Conservation (phyloP, 53 echinoderm and acorn worm genomes). For the Crossaster papposus region DNA sequence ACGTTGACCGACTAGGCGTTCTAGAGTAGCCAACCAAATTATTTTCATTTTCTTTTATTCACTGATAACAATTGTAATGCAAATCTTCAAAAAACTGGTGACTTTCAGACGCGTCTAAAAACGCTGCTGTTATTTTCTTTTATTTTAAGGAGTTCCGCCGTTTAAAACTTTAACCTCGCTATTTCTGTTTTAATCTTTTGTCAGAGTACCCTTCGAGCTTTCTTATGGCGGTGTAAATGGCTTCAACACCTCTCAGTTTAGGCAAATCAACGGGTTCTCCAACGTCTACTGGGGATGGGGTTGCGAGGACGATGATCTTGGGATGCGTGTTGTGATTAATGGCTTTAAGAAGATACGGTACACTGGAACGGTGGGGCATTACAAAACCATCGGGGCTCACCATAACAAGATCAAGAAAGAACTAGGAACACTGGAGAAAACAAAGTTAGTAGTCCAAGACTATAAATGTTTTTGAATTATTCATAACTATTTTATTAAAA, state of each 20-base stretch:
- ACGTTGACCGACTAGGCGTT: too few relatives aligned
- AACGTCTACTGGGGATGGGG: conserved; percentile 60
- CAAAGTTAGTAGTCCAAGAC: neutral
- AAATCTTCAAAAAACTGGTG: too few relatives aligned
- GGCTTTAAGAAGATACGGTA: neutral
- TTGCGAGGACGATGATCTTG: conserved; percentile 53
- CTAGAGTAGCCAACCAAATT: too few relatives aligned
- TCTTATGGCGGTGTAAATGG: conserved; percentile 41
- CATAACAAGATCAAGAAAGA: conserved; percentile 3
- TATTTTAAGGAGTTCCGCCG: neutral
- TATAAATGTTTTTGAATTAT: neutral
- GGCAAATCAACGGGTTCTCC: conserved; percentile 36
- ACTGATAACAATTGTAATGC: too few relatives aligned
- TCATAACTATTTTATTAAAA: neutral
- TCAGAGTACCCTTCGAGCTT: conserved; percentile 32
- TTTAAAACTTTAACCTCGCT: neutral
- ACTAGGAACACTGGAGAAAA: neutral
- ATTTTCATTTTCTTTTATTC: too few relatives aligned
- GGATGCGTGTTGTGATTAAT: neutral
- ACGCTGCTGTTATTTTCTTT: too few relatives aligned
- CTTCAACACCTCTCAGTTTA: conserved; percentile 18
- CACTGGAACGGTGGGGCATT: conserved; percentile 19
- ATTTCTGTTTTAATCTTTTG: neutral
- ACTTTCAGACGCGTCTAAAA: too few relatives aligned
- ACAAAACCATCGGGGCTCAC: conserved; percentile 25